Base-by-base conservation (phyloP, 2,113 vertebrate species). In the Atractosteus spatula region DNA sequence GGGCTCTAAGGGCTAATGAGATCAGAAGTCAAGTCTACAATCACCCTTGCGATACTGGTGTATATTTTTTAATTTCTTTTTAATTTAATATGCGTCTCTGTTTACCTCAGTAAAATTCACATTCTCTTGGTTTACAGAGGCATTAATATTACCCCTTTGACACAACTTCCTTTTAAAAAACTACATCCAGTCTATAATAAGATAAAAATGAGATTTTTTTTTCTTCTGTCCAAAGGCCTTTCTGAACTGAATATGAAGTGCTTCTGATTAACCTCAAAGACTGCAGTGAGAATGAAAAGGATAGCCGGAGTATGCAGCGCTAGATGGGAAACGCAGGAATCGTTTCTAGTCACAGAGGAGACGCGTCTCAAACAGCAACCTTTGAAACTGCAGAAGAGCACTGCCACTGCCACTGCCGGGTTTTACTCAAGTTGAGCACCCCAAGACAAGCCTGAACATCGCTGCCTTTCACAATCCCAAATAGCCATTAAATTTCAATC, bases 401-500 rank as follows among this genome's bases (percentile, higher is more conserved):
- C 76, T 16, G 67, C 70, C 83, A 75, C 55, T 13, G 66, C 69
- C 69, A 73, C 47, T 51, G 5, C 10, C 2, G 5, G 10, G 5
- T 51, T 51, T 51, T 51, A 51, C 91, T 94, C 90, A 93, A 90
- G 92, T 90, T 90, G 89, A 89, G 89, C 83, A 69, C 17, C 11
- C 6, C 80, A 79, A 90, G 90, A 91, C 80, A 90, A 89, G 82
- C 88, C 82, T 86, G 90, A 85, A 92, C 92, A 82, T 91, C 87
- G 92, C 91, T 91, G 90, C 92, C 91, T 95, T 95, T 94, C 92
- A 92, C 88, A 90, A 89, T 87, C 84, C 81, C 91, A 90, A 94
- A 93, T 78, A 82, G 82, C 91, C 92, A 95, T 95, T 95, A 94
- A 93, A 94, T 90, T 91, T 93, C 89, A 91, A 95, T 95, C 92